phyloP scores from a whole-genome alignment of 2,113 vertebrate genomes.

The Mionectes macconnelli region DNA sequence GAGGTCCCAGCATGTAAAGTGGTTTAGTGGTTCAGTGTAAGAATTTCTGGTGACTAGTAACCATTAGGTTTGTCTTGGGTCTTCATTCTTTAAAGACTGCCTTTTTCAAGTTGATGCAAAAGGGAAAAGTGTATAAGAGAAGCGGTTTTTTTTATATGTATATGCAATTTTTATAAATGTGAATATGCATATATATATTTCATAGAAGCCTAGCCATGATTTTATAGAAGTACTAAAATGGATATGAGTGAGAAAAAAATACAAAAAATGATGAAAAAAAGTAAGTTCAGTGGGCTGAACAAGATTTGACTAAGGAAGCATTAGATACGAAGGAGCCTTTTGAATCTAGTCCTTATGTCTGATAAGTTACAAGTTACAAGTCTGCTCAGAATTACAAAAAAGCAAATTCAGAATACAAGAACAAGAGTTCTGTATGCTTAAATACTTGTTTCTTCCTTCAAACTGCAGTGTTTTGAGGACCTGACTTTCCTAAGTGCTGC shows the following conservation, averaged over 20 bases:
- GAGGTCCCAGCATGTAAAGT: not conserved
- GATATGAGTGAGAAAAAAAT: not conserved
- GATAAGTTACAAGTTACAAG: not conserved
- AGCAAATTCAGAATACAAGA: not conserved
- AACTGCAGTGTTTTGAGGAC: not conserved
- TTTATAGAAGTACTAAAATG: not conserved
- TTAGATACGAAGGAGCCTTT: not conserved
- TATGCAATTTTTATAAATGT: not conserved
- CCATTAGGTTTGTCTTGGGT: not conserved
- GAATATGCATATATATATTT: not conserved
- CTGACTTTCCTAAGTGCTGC: not conserved
- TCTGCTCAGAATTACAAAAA: not conserved
- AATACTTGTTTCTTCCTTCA: not conserved
- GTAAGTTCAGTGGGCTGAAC: not conserved
- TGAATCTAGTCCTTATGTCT: not conserved
- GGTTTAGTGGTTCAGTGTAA: not conserved
- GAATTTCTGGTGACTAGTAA: not conserved
- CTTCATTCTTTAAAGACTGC: not conserved
- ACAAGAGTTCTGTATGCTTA: not conserved
- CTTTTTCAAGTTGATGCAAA: not conserved
- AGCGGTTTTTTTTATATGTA: not conserved
- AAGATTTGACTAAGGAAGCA: not conserved
- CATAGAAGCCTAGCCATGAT: too few relatives aligned
- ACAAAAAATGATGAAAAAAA: not conserved
- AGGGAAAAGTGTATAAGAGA: not conserved